Conservation (phyloP, 2,113 vertebrate genomes). For the Aviceda subcristata region DNA sequence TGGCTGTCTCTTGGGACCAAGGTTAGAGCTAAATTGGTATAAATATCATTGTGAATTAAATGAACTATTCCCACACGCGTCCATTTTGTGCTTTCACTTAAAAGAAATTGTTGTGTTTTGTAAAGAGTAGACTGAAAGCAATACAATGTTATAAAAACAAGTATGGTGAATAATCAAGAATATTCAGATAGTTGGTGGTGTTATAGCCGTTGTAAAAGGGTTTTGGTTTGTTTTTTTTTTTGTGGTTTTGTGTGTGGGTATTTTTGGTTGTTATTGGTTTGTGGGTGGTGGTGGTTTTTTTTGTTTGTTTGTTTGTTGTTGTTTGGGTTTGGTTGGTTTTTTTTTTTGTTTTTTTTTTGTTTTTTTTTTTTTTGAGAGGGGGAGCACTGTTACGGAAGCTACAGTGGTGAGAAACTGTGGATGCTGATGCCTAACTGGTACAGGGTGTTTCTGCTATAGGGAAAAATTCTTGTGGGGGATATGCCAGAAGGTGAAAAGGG, state of each 20-base stretch:
- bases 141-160: neutral
- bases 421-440: neutral
- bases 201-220: neutral
- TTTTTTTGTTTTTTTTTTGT: no score
- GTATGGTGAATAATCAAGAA: neutral
- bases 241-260: no score
- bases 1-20: neutral
- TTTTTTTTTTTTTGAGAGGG: neutral
- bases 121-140: neutral
- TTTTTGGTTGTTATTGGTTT: neutral
- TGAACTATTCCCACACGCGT: neutral
- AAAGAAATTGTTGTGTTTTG: neutral
- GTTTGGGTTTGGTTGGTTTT: no score
- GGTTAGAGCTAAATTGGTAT: neutral
- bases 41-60: neutral
- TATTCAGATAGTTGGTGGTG: neutral
- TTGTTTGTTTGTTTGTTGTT: no score
- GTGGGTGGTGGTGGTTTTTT: no score
- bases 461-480: rapidly evolving
- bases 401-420: neutral
- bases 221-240: neutral
- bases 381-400: neutral
- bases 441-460: neutral
- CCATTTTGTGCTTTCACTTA: neutral
- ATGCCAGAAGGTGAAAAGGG: neutral